Evolutionary conservation across 2,888 invertebrate genomes (phyloP), one percentile per base, ranked within the genome.

Genomic region (Plusia festucae): DNA sequence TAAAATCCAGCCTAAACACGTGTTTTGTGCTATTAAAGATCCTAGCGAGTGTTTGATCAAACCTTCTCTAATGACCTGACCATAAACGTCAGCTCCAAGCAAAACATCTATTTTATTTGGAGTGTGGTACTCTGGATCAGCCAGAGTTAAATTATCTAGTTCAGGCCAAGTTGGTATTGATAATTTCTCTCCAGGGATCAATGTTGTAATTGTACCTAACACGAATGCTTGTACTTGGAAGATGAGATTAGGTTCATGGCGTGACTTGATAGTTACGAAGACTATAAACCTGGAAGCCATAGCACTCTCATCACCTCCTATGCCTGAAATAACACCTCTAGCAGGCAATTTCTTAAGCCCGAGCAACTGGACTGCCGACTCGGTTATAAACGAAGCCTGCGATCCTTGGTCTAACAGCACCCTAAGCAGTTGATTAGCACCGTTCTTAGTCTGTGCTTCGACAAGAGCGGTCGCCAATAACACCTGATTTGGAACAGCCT

Each of bases 391-490:
- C 1, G 65, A 65, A 1, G 32, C 56, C 24, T 65, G 65, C 0
- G 65, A 60, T 0, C 65, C 65, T 18, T 65, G 65, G 44, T 65
- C 65, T 15, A 65, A n/a, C 6, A 65, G 9, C 2, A 56, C 60
- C 27, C 57, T 44, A 16, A 66, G 22, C 6, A 49, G 9, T 32
- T 32, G 30, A 11, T 9, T 34, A 34, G 11, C 15, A 22, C 65
- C 57, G 15, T n/a, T 60, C 24, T 16, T 34, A 0, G 57, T 24
- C 56, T 66, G 22, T 15, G 34, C 54, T 22, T 59, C 16, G 13
- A 65, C 30, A 16, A 65, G 22, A 16, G 64, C 64, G 13, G 64
- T 64, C 5, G 64, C 59, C 16, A 59, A 15, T 20, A 57, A 32
- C 53, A 56, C 55, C 8, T 24, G 55, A 44, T 20, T 51, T 0